phyloP scores from a whole-genome alignment of 2,113 vertebrate genomes.

The Sebastes schlegelii region DNA sequence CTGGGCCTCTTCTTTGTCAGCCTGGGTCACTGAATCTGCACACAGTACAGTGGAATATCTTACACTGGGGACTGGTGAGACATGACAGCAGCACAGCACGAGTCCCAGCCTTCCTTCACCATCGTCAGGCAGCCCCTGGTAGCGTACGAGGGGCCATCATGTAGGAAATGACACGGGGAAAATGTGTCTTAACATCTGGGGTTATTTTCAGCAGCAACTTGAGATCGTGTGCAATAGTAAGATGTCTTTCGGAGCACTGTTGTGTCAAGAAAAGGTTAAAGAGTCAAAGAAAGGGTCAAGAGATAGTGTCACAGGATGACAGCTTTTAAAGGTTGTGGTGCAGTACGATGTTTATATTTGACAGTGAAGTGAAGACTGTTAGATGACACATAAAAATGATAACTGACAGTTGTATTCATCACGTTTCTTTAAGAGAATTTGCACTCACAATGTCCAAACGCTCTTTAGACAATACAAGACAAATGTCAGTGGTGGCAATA shows the following conservation, averaged over 20 bases:
- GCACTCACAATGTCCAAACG: background rate
- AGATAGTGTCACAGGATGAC: background rate
- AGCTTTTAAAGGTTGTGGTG: conserved; percentile 24
- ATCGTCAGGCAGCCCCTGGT: conserved; percentile 30
- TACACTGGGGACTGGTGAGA: conserved; percentile 64
- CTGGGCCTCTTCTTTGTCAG: conserved; percentile 59
- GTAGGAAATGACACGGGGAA: conserved; percentile 42
- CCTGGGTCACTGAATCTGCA: conserved; percentile 58
- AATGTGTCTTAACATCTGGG: conserved; percentile 38
- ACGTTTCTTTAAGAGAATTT: background rate
- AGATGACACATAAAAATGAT: conserved; percentile 11
- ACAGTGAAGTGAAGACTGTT: conserved; percentile 1
- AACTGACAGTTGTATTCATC: conserved; percentile 26
- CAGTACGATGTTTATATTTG: conserved; percentile 1
- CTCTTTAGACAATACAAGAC: background rate
- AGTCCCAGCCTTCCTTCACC: conserved; percentile 25
- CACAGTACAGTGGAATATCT: conserved; percentile 45
- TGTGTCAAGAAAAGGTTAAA: conserved; percentile 37
- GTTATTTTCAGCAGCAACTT: conserved; percentile 27
- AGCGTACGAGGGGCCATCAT: conserved; percentile 24
- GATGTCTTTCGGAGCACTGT: conserved; percentile 10
- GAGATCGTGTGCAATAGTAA: conserved; percentile 1
- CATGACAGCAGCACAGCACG: conserved; percentile 60
- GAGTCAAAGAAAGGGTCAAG: conserved; percentile 36
- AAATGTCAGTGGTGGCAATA: background rate